These are phyloP conservation scores for Bubo bubo DNA, from an alignment of 2,113 vertebrate species.

Conservation along the genomic window DNA sequence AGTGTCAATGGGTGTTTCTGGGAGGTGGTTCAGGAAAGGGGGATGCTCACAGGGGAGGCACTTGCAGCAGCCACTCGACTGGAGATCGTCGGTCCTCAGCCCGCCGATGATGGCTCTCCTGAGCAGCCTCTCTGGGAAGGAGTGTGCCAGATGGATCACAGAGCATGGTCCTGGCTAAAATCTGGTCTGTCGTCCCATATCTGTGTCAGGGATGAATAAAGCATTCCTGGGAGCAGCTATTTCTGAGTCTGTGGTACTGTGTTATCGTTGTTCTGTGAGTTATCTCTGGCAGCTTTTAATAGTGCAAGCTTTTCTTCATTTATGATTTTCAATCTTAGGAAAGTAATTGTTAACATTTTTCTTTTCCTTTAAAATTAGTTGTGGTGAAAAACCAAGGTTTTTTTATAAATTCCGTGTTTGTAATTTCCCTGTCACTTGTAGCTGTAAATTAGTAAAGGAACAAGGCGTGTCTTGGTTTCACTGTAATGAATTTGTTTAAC, in stretches of 20 bases:
- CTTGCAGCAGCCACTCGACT: neutral
- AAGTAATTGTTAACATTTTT: neutral
- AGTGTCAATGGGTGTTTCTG: neutral
- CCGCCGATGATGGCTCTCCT: fast-evolving
- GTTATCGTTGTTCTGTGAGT: neutral
- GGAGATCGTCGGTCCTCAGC: neutral
- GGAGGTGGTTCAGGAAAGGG: neutral
- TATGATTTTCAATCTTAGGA: neutral
- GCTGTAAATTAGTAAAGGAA: neutral
- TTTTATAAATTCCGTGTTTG: neutral
- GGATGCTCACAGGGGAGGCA: neutral
- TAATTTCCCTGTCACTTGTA: neutral
- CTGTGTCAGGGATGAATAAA: neutral
- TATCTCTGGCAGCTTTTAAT: slow-evolving; percentile 12
- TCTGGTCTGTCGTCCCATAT: neutral
- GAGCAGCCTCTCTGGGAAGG: neutral
- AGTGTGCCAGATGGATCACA: neutral
- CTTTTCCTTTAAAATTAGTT: neutral
- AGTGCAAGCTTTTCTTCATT: neutral
- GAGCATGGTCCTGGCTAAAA: neutral
- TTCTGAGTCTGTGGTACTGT: neutral
- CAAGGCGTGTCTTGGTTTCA: neutral
- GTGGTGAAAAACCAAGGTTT: neutral
- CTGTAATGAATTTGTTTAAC: neutral
- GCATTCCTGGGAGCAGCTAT: neutral